Evolutionary conservation across 92 coral and sea anemone species (phyloP), one percentile per base, ranked within the genome.

Genomic region (Epizoanthus illoricatus): DNA sequence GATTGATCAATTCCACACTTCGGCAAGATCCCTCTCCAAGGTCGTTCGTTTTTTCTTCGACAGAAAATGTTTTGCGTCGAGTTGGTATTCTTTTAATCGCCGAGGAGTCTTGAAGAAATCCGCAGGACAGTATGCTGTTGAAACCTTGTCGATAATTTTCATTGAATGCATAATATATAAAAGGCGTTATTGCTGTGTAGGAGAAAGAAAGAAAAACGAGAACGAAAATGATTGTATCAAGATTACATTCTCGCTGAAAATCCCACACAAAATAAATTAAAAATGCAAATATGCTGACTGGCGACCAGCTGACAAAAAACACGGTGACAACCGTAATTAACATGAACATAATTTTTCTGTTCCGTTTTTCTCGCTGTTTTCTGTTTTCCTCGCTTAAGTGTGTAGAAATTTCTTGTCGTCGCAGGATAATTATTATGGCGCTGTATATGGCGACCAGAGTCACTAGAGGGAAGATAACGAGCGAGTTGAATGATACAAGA

Each of bases 251-350:
- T 19, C 82, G 82, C 20, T 45, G 57, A 23, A 78, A 78, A 63
- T 64, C 71, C 82, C 72, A 78, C 21, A 63, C 59, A n/a, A 78
- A 78, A 41, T 62, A 78, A 21, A 78, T 0, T 45, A 78, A 20
- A 64, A 78, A 78, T 8, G 43, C 82, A 15, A 78, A 78, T 3
- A 78, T 10, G 23, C 60, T 63, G 60, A 78, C 8, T 12, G 82
- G 82, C 2, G 82, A 64, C 82, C 82, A 78, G 67, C 71, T 63
- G 58, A 78, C 59, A 23, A 78, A 63, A 78, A 78, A 78, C 0
- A 78, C 72, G 9, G 71, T 17, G 13, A 78, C 82, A 12, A 45
- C 60, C 33, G 41, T 4, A 62, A 43, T 11, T 45, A 64, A 64
- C 82, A 62, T 63, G 16, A 63, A n/a, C 20, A 78, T 78, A 42